A percentile compares a stretch with the other conserved stretches of the same genome.
Conservation (phyloP, 2,888 invertebrate species). For the Amphipoea lucens region DNA sequence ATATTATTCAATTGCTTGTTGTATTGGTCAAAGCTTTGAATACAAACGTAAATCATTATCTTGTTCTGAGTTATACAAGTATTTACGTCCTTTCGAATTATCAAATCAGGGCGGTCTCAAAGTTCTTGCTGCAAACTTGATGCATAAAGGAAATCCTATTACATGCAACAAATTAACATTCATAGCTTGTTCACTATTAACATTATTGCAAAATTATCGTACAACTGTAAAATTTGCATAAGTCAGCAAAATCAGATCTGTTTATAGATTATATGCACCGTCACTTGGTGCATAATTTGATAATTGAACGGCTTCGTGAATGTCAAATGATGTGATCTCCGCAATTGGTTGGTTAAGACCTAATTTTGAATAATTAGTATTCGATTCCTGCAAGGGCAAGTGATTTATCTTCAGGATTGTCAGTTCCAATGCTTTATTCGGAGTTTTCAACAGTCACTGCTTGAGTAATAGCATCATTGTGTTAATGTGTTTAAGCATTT, state of each 20-base stretch:
- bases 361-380: conserved; percentile 42
- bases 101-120: conserved; percentile 46
- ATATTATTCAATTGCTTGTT: neutral
- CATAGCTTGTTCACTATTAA: conserved; percentile 62
- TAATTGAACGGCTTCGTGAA: conserved; percentile 56
- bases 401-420: conserved; percentile 22
- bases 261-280: conserved; percentile 51
- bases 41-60: conserved; percentile 13
- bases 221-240: conserved; percentile 62
- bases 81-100: conserved; percentile 39
- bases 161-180: conserved; percentile 63
- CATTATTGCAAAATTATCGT: conserved; percentile 66
- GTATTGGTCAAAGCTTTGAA: neutral
- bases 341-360: conserved; percentile 31
- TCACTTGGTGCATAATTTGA: conserved; percentile 52
- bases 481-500: neutral
- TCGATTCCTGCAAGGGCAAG: conserved; percentile 22
- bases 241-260: conserved; percentile 60
- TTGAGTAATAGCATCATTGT: conserved; percentile 31
- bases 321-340: conserved; percentile 53
- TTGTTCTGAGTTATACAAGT: conserved; percentile 22
- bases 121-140: conserved; percentile 46
- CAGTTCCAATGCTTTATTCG: conserved; percentile 3
- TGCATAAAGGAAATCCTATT: conserved; percentile 60
- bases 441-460: conserved; percentile 9